These are phyloP conservation scores for Archaeoteleia sp. DNA, from an alignment of 2,888 invertebrate genomes.

Conservation along the genomic window DNA sequence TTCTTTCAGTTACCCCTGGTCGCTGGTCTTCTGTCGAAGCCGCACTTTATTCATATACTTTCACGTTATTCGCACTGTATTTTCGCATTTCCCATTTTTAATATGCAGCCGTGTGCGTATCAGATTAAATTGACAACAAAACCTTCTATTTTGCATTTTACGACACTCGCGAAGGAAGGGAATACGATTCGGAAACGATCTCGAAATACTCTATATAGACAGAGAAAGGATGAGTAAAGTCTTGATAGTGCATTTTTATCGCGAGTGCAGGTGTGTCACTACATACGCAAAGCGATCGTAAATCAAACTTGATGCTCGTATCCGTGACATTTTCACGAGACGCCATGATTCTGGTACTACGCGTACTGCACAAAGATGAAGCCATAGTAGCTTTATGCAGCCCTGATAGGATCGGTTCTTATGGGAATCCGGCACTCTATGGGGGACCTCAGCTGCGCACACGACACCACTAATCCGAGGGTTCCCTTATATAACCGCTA, in stretches of 20 bases:
- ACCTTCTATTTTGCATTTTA: too few species aligned
- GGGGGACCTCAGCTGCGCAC: conserved; percentile 62
- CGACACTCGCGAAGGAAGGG: too few species aligned
- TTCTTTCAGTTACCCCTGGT: too few species aligned
- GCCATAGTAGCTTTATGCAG: conserved; percentile 18
- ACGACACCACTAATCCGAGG: conserved; percentile 61
- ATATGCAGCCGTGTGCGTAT: too few species aligned
- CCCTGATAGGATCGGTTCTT: conserved; percentile 24
- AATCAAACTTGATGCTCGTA: conserved; percentile 1
- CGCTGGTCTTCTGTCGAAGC: too few species aligned
- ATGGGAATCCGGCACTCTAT: conserved; percentile 16
- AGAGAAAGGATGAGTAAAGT: background rate
- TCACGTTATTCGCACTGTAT: too few species aligned
- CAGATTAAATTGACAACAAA: too few species aligned
- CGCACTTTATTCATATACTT: too few species aligned
- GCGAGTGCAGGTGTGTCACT: background rate
- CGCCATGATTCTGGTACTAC: conserved; percentile 4
- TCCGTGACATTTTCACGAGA: conserved; percentile 11
- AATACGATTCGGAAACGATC: too few species aligned
- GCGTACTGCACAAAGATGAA: conserved; percentile 14
- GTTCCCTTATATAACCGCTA: conserved; percentile 13
- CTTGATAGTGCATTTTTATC: conserved; percentile 1
- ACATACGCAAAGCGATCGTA: conserved; percentile 5
- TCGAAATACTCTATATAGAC: background rate
- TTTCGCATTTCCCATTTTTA: too few species aligned